Base-by-base conservation (phyloP, 2,888 invertebrate genomes). In the Leptopilina syphax region DNA sequence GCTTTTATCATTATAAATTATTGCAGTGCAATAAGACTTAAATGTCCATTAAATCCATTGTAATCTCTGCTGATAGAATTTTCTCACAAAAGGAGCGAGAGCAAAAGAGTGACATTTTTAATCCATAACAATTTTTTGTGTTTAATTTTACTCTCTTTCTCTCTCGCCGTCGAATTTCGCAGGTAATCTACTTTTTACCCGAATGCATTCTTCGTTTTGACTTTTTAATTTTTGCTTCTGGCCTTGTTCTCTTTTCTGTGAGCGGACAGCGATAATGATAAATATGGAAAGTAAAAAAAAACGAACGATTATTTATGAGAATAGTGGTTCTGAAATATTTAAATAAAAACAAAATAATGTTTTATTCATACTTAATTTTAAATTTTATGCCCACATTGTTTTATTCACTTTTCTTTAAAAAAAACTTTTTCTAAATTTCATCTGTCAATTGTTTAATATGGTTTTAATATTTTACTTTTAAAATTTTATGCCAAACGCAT, bases 271-370 rank as follows among this genome's bases (percentile, higher is more conserved):
- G 27, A 70, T 70, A 70, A 70, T 70, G 68, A 70, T 70, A 54
- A 70, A 70, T 70, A 70, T 70, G 68, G 50, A 47, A 70, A 70
- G 50, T 70, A 41, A 66, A 66, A 27, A 41, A 27, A 41, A 66
- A 66, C 66, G 27, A 13, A 66, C 65, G 34, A 13, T 65, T 24
- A 68, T 47, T 68, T 68, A 70, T 50, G 27, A 70, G 50, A 70
- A 50, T 54, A 24, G 50, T 70, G 27, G 27, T 50, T 6, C n/a
- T 63, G 63, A 63, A n/a, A 24, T 63, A 24, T 24, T 18, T 24
- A 63, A 63, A 18, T 3, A 9, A 63, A 63, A 63, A 63, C 8
- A 63, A 24, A 18, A 63, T 63, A 9, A 24, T n/a, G n/a, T n/a
- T n/a, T n/a, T 18, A 18, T 60, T 60, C n/a, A 34, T 60, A 60